Evolutionary conservation across 2,888 invertebrate genomes (phyloP).

Genomic region (Dynastes hyllus): DNA sequence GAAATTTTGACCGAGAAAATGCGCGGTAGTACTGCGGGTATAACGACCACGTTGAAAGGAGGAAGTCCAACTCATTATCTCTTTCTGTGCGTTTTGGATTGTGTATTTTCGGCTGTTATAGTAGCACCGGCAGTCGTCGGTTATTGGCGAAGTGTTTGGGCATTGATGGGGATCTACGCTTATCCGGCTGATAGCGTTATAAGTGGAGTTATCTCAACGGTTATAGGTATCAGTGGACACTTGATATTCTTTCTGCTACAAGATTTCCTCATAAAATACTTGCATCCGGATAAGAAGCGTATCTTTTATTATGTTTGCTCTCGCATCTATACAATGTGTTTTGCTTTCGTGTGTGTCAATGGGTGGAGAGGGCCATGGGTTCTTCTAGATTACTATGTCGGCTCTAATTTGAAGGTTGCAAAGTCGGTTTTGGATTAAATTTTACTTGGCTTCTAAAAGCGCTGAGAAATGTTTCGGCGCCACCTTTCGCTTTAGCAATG

Average conservation of each 20-base stretch:
- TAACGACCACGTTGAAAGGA: constrained; percentile 77
- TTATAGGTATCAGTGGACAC: constrained; percentile 82
- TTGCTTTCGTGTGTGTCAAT: constrained; percentile 88
- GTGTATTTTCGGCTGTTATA: constrained; percentile 80
- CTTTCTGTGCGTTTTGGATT: constrained; percentile 81
- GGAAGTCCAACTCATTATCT: constrained; percentile 72
- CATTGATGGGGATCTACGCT: constrained; percentile 82
- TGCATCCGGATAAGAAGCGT: constrained; percentile 81
- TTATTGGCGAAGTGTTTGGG: constrained; percentile 92
- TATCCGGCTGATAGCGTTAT: constrained; percentile 76
- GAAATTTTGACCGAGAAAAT: constrained; percentile 67
- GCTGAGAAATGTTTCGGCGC: constrained; percentile 86
- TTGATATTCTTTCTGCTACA: constrained; percentile 81
- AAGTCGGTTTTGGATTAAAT: too few species aligned
- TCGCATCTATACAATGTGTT: constrained; percentile 83
- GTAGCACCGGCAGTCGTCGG: constrained; percentile 88
- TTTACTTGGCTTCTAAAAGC: constrained; percentile 82
- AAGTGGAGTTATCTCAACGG: constrained; percentile 81
- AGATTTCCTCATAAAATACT: constrained; percentile 74
- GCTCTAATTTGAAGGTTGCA: constrained; percentile 76
- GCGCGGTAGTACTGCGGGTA: constrained; percentile 81
- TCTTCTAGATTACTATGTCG: constrained; percentile 82
- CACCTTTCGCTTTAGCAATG: constrained; percentile 85
- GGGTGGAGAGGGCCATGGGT: constrained; percentile 92
- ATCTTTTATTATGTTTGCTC: constrained; percentile 81